Conservation (phyloP, 2,888 invertebrate genomes). For the Troides aeacus region DNA sequence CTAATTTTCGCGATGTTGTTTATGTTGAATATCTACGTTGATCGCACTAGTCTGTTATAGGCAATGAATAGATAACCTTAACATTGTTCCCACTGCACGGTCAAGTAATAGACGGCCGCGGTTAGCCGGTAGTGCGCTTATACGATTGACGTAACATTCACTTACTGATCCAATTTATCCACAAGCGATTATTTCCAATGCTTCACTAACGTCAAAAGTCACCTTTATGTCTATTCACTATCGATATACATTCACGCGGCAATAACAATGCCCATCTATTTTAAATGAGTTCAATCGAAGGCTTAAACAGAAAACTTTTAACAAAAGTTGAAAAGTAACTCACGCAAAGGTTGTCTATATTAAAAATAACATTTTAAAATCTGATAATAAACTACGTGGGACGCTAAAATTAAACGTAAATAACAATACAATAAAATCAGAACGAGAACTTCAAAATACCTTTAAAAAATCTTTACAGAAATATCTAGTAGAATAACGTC, state of each 20-base stretch:
- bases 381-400: too few species aligned
- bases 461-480: too few species aligned
- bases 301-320: too few species aligned
- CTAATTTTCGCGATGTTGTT: neutral
- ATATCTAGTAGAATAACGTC: too few species aligned
- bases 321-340: too few species aligned
- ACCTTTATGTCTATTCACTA: neutral
- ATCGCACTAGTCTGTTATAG: neutral
- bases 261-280: neutral
- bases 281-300: too few species aligned
- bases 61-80: neutral
- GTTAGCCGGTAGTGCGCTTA: neutral
- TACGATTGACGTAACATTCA: slow-evolving; percentile 1
- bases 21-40: neutral
- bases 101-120: neutral
- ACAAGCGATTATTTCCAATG: slow-evolving; percentile 1
- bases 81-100: neutral
- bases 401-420: too few species aligned
- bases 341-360: too few species aligned
- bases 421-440: too few species aligned
- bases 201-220: neutral
- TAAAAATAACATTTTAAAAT: too few species aligned
- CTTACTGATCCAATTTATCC: slow-evolving; percentile 2
- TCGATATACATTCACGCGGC: neutral
- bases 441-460: too few species aligned